These are phyloP conservation scores for Phallusia fumigata DNA, from an alignment of 23 tunicate genomes.

Conservation along the genomic window DNA sequence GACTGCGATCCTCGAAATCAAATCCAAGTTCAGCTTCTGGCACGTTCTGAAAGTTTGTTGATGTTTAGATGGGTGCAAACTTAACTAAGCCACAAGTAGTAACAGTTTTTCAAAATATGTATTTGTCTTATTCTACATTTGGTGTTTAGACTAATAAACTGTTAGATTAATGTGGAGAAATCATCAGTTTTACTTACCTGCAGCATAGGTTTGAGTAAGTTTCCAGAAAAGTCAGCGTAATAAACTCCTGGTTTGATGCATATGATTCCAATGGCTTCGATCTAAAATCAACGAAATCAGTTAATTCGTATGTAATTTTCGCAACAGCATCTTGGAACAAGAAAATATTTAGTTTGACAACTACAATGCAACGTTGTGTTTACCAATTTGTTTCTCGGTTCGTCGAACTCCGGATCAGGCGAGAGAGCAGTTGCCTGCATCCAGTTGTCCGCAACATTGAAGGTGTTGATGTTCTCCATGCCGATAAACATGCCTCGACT, in stretches of 20 bases:
- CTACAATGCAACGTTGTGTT: background rate
- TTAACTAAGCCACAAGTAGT: too few relatives aligned
- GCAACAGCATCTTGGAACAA: too few relatives aligned
- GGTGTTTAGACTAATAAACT: too few relatives aligned
- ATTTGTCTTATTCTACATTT: too few relatives aligned
- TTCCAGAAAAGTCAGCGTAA: slow-evolving; percentile 31
- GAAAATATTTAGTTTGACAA: too few relatives aligned
- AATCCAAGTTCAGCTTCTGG: background rate
- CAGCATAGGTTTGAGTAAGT: slow-evolving; percentile 10
- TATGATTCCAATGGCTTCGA: slow-evolving; percentile 29
- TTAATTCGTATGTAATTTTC: too few relatives aligned
- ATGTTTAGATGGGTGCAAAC: too few relatives aligned
- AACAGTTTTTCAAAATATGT: too few relatives aligned
- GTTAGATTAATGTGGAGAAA: too few relatives aligned
- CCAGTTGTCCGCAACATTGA: slow-evolving; percentile 22
- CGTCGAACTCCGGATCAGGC: background rate
- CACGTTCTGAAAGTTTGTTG: background rate
- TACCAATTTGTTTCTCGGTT: slow-evolving; percentile 5
- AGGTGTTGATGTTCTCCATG: slow-evolving; percentile 36
- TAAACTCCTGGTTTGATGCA: slow-evolving; percentile 57
- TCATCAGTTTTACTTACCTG: background rate
- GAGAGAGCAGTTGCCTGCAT: slow-evolving; percentile 28
- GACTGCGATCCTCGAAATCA: background rate
- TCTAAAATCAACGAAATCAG: background rate
- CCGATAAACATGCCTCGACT: slow-evolving; percentile 39